phyloP scores from a whole-genome alignment of 1,140 invertebrate genomes.

The Apis dorsata region DNA sequence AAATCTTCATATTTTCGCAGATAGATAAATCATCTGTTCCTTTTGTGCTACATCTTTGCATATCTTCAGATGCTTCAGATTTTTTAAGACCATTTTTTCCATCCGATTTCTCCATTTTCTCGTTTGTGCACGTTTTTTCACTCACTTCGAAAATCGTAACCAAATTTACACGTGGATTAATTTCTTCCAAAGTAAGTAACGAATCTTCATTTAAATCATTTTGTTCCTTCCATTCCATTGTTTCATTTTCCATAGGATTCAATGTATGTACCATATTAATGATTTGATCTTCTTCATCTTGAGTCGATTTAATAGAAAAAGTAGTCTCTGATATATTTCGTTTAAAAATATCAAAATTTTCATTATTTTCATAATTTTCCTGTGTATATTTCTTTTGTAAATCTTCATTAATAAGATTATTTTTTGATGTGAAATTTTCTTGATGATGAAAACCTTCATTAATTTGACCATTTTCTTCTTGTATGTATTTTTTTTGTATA shows the following conservation, averaged over 20 bases:
- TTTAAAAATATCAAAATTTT: background rate
- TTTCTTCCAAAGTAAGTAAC: rapidly evolving
- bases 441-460: background rate
- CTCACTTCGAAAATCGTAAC: background rate
- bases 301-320: background rate
- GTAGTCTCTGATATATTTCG: background rate
- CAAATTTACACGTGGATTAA: background rate
- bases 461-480: background rate
- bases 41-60: rapidly evolving
- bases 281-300: background rate
- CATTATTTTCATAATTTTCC: background rate
- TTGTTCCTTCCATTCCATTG: background rate
- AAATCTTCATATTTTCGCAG: background rate
- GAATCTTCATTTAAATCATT: background rate
- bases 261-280: too few relatives aligned
- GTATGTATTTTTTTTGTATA: background rate
- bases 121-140: too few relatives aligned
- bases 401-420: background rate
- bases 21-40: background rate
- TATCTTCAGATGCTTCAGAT: too few relatives aligned
- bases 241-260: background rate
- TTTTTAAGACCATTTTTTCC: background rate
- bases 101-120: background rate
- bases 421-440: background rate
- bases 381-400: background rate